These are phyloP conservation scores for Ditylenchus weischeri DNA, from an alignment of 2,888 invertebrate genomes.

Conservation along the genomic window DNA sequence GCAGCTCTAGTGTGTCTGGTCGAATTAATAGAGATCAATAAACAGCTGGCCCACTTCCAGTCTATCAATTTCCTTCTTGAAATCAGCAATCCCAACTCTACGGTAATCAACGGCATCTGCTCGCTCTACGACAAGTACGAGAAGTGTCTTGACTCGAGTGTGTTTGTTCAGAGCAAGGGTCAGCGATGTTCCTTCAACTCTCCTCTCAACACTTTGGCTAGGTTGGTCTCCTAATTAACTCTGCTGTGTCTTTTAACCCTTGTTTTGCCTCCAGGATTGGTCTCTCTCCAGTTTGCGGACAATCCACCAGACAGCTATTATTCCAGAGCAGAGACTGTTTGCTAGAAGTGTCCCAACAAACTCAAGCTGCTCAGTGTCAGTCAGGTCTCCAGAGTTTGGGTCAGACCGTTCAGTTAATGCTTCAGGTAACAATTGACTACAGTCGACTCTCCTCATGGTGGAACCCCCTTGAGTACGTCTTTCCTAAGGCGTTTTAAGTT, in stretches of 20 bases:
- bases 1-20: slow-evolving; percentile 53
- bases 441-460: background rate
- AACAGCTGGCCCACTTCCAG: slow-evolving; percentile 46
- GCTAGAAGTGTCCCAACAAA: slow-evolving; percentile 30
- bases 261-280: slow-evolving; percentile 42
- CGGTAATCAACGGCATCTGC: slow-evolving; percentile 49
- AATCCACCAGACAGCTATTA: slow-evolving; percentile 41
- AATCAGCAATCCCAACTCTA: slow-evolving; percentile 44
- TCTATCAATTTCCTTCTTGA: slow-evolving; percentile 51
- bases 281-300: slow-evolving; percentile 50
- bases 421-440: slow-evolving; percentile 30
- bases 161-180: slow-evolving; percentile 41
- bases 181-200: slow-evolving; percentile 53
- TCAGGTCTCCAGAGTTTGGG: slow-evolving; percentile 44
- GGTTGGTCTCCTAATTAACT: slow-evolving; percentile 24
- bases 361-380: slow-evolving; percentile 46
- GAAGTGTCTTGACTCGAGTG: slow-evolving; percentile 44
- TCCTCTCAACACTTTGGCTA: slow-evolving; percentile 53
- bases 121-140: slow-evolving; percentile 41
- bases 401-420: slow-evolving; percentile 47
- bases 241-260: background rate
- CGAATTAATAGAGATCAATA: slow-evolving; percentile 55
- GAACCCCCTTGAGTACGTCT: no score
- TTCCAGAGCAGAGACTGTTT: slow-evolving; percentile 46
- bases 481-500: no score